A percentile compares a stretch with the other conserved stretches of the same genome.
These are phyloP conservation scores for Loxodonta africana DNA, from an alignment of 2,113 vertebrate species.

Conservation along the genomic window DNA sequence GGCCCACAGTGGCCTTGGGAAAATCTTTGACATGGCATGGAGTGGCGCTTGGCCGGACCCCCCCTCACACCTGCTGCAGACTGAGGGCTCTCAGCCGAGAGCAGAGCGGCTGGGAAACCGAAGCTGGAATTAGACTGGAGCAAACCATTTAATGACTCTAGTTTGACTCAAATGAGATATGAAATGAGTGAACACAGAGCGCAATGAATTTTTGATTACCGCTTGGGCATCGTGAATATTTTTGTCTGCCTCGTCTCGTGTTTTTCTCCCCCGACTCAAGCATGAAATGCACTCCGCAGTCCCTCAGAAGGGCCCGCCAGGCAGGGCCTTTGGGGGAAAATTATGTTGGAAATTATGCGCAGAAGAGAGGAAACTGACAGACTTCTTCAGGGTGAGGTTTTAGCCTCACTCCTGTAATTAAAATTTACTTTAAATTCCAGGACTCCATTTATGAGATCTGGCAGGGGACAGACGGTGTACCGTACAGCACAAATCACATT, in stretches of 20 bases:
- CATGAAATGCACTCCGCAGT: background rate
- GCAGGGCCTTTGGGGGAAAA: slow-evolving; percentile 47
- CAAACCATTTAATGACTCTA: slow-evolving; percentile 64
- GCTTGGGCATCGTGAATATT: slow-evolving; percentile 43
- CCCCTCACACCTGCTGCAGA: accelerated
- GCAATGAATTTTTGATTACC: slow-evolving; percentile 77
- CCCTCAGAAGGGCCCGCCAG: slow-evolving; percentile 50
- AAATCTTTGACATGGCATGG: background rate
- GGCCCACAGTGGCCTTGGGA: background rate
- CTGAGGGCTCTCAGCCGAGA: background rate
- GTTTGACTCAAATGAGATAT: slow-evolving; percentile 56
- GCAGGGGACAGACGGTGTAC: background rate
- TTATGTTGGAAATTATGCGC: slow-evolving; percentile 47
- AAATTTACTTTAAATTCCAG: slow-evolving; percentile 45
- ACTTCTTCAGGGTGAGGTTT: slow-evolving; percentile 26
- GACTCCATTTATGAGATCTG: background rate
- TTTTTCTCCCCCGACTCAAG: slow-evolving; percentile 39
- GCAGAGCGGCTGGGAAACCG: background rate
- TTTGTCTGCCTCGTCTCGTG: background rate
- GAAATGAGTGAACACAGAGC: slow-evolving; percentile 36
- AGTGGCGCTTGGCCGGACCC: background rate
- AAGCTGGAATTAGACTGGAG: slow-evolving; percentile 36
- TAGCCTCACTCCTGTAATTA: slow-evolving; percentile 63
- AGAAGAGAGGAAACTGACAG: slow-evolving; percentile 58
- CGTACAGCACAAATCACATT: background rate